Evolutionary conservation across 2,888 invertebrate genomes (phyloP).

Genomic region (Syrista parreyssii): DNA sequence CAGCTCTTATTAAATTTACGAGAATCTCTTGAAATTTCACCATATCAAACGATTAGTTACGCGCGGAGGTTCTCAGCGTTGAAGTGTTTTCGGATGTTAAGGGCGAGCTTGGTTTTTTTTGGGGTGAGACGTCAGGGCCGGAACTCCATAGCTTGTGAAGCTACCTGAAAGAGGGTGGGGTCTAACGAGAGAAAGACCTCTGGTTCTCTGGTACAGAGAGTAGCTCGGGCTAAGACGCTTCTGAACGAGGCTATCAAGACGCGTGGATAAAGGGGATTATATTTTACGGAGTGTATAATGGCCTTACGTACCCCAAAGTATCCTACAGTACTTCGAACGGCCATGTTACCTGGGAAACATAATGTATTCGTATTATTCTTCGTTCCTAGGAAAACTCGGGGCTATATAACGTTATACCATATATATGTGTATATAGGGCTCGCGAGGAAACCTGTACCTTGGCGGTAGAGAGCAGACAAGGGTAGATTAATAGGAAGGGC

Average conservation of each 20-base stretch:
- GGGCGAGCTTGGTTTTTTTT: not conserved
- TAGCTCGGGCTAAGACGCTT: constrained; percentile 1
- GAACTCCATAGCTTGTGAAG: not conserved
- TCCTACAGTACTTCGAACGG: not conserved
- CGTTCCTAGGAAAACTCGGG: constrained; percentile 22
- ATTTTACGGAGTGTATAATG: constrained; percentile 35
- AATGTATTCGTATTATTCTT: constrained; percentile 48
- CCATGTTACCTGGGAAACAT: constrained; percentile 13
- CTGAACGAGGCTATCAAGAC: constrained; percentile 6
- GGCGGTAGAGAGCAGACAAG: constrained; percentile 31
- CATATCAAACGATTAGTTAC: not conserved
- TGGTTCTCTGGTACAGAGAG: not conserved
- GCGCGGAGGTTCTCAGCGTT: constrained; percentile 32
- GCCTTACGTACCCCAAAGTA: not conserved
- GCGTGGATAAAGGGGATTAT: constrained; percentile 14
- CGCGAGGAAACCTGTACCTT: not conserved
- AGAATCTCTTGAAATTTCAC: not conserved
- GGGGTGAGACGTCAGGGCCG: not conserved
- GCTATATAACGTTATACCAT: not conserved
- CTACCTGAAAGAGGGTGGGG: not conserved
- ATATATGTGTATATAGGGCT: not conserved
- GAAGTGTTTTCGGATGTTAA: not conserved
- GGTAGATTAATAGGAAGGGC: constrained; percentile 52
- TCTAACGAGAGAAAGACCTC: constrained; percentile 4
- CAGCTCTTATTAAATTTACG: not conserved